Evolutionary conservation across 1,140 invertebrate genomes (phyloP).

Genomic region (Listronotus oregonensis): DNA sequence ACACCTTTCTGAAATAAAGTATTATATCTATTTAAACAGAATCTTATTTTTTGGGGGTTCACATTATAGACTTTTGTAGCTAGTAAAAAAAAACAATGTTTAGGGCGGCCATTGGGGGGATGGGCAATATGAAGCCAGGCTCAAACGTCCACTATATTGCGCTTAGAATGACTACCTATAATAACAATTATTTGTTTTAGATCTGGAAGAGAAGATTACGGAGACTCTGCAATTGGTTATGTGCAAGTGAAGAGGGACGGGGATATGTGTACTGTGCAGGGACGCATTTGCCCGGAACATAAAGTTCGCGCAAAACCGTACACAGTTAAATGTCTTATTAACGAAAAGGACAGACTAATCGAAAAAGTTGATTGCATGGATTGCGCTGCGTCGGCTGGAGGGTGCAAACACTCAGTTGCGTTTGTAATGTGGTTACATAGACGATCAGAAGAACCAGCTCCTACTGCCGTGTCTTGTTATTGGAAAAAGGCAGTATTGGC

Average conservation of each 20-base stretch:
- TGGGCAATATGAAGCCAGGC: too few relatives aligned
- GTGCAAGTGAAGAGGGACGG: slow-evolving; percentile 3
- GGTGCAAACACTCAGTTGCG: neutral
- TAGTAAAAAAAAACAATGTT: too few relatives aligned
- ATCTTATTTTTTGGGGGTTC: too few relatives aligned
- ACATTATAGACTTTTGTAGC: too few relatives aligned
- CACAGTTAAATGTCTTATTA: neutral
- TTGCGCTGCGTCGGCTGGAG: neutral
- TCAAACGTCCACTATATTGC: too few relatives aligned
- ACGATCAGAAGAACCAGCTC: slow-evolving; percentile 12
- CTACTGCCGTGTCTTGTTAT: neutral
- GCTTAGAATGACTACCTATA: too few relatives aligned
- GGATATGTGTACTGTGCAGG: neutral
- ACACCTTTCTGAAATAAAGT: too few relatives aligned
- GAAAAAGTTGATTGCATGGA: neutral
- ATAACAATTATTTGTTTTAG: too few relatives aligned
- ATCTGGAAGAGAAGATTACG: neutral
- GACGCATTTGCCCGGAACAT: slow-evolving; percentile 2
- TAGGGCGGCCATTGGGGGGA: too few relatives aligned
- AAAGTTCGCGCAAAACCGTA: slow-evolving; percentile 3
- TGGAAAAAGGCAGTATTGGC: slow-evolving; percentile 10
- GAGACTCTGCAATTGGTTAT: slow-evolving; percentile 2
- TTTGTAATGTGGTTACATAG: slow-evolving; percentile 10
- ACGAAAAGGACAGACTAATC: neutral
- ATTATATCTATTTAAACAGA: too few relatives aligned